Percentiles rank a stretch among this genome's conserved stretches.
phyloP scores from a whole-genome alignment of 2,888 invertebrate genomes.

The Drosophila tripunctata region DNA sequence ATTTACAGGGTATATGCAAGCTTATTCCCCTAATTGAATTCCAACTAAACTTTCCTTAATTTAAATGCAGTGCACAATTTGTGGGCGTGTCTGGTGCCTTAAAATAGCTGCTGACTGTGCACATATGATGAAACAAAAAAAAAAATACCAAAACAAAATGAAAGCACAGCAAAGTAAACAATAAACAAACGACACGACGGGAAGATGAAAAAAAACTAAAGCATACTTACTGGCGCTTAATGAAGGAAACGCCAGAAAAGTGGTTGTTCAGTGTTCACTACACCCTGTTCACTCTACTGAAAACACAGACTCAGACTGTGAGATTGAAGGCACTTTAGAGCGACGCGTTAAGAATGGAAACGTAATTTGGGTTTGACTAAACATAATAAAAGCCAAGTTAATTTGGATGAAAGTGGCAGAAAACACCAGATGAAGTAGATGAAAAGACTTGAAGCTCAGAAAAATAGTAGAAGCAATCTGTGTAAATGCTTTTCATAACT shows the following conservation, averaged over 20 bases:
- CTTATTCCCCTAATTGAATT: background rate
- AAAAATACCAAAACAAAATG: background rate
- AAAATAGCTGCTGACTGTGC: constrained; percentile 55
- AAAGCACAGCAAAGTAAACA: constrained; percentile 37
- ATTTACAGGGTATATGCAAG: constrained; percentile 13
- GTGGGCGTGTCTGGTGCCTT: constrained; percentile 33
- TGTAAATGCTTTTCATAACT: too few relatives aligned
- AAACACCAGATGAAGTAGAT: background rate
- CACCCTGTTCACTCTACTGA: constrained; percentile 27
- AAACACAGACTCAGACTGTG: background rate
- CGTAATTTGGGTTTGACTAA: constrained; percentile 34
- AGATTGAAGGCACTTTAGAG: constrained; percentile 15
- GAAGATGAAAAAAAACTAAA: constrained; percentile 34
- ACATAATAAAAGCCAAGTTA: constrained; percentile 20
- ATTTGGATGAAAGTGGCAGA: constrained; percentile 21
- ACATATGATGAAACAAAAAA: constrained; percentile 24
- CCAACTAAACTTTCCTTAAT: constrained; percentile 24
- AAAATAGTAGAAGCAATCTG: too few relatives aligned
- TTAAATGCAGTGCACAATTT: constrained; percentile 58
- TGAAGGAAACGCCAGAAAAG: constrained; percentile 68
- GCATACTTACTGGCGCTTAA: constrained; percentile 63
- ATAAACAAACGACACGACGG: constrained; percentile 14
- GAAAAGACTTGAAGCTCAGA: too few relatives aligned
- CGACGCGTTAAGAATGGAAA: constrained; percentile 39
- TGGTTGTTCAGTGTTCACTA: constrained; percentile 25